A percentile compares a stretch with the other conserved stretches of the same genome.
These are phyloP conservation scores for Chelidonichthys spinosus DNA, from an alignment of 2,797 vertebrate species.

Conservation along the genomic window DNA sequence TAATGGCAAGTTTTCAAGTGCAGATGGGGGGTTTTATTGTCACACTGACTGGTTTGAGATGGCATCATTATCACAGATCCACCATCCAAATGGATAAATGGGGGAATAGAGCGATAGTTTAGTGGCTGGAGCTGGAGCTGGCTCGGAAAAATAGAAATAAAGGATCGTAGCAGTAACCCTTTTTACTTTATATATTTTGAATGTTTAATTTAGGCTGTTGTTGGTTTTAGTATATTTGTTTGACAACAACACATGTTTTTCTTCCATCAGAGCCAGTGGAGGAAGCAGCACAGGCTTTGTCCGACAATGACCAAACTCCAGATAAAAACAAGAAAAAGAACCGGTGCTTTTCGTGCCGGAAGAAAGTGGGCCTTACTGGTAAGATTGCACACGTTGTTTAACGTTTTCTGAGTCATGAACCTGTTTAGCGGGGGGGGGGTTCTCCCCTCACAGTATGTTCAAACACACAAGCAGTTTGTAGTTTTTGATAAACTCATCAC, in stretches of 20 bases:
- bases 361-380: conserved; percentile 95
- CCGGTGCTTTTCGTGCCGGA: conserved; percentile 92
- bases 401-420: conserved; percentile 19
- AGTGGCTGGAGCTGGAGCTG: not conserved
- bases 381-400: conserved; percentile 50
- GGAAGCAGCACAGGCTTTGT: conserved; percentile 83
- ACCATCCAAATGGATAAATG: not conserved
- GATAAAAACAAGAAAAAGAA: conserved; percentile 94
- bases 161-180: not conserved
- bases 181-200: not conserved
- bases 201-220: not conserved
- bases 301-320: conserved; percentile 87
- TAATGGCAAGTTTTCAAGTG: not conserved
- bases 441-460: not conserved
- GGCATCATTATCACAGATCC: not conserved
- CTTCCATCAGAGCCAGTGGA: conserved; percentile 78
- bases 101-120: not conserved
- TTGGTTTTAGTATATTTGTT: not conserved
- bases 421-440: not conserved
- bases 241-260: not conserved
- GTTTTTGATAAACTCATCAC: not conserved
- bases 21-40: not conserved
- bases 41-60: not conserved
- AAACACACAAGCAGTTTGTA: not conserved
- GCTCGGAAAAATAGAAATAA: not conserved